Base-by-base conservation (phyloP, 2,888 invertebrate genomes). In the Lasioglossum lativentre region DNA sequence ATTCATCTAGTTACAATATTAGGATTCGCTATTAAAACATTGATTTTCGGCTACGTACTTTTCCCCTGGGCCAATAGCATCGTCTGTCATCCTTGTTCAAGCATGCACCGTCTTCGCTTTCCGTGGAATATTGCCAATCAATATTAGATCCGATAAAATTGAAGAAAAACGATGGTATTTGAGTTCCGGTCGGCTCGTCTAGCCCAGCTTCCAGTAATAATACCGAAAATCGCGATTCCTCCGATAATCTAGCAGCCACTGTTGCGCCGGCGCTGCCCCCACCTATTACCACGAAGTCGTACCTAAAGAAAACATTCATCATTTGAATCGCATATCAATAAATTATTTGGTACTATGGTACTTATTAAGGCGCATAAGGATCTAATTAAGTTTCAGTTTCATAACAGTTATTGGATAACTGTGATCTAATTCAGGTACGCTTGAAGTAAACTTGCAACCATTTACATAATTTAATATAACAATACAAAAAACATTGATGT, bases 111-210 rank as follows among this genome's bases (percentile, higher is more conserved):
- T 96, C 96, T 94, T 98, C 98, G 0, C 98, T 97, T 94, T 98
- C 98, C 0, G 98, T 98, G 89, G 96, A 97, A 95, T 97, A 98
- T 42, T 97, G 97, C 98, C 98, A 98, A 95, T 98, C 98, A 91
- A 98, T 98, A 89, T 97, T 97, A 73, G 97, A 97, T 6, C 98
- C 98, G 80, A 98, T 96, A 94, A 98, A 98, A 95, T 98, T 98
- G 81, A 98, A 96, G 95, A 98, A 98, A 97, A 98, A 98, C 4
- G 98, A 98, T 0, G 98, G 98, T 75, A 98, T 98, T 94, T 98
- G 98, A 0, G 98, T 97, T 1, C 98, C 98, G 0, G 98, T 98
- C 0, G 98, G 98, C 94, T 98, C 98, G 93, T 98, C 98, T 84
- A 97, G 96, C 40, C 98, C 98, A 83, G 98, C 97, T 96, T 98